Conservation (phyloP, 2,797 vertebrate species). For the Triplophysa bombifrons region DNA sequence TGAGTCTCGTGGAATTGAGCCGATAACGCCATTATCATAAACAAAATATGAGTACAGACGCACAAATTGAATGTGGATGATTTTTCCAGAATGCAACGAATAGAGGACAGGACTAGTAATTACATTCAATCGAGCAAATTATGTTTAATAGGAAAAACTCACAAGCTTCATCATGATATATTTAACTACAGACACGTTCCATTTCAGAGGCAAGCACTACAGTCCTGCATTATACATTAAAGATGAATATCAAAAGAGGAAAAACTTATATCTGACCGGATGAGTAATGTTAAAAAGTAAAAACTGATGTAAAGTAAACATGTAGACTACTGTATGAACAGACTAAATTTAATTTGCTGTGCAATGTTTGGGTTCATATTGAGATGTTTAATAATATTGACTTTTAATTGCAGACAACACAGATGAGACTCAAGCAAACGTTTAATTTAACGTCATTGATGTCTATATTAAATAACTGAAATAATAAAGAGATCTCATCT, state of each 20-base stretch:
- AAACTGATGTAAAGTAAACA: too few species aligned
- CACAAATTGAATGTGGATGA: slow-evolving; percentile 51
- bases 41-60: slow-evolving; percentile 59
- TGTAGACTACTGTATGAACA: too few species aligned
- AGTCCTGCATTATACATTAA: slow-evolving; percentile 14
- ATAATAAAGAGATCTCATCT: too few species aligned
- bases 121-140: slow-evolving; percentile 9
- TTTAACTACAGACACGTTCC: slow-evolving; percentile 4
- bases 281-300: not conserved
- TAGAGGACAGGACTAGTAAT: not conserved
- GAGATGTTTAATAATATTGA: too few species aligned
- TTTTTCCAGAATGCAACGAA: slow-evolving; percentile 19
- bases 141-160: slow-evolving; percentile 6
- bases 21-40: slow-evolving; percentile 59
- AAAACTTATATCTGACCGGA: not conserved
- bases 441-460: too few species aligned
- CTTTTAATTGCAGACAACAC: too few species aligned
- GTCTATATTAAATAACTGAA: too few species aligned
- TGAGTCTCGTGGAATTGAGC: slow-evolving; percentile 62
- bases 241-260: not conserved
- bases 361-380: too few species aligned
- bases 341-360: too few species aligned
- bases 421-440: too few species aligned
- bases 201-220: slow-evolving; percentile 16
- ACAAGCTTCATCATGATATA: not conserved